These are phyloP conservation scores for Notechis scutatus DNA, from an alignment of 2,113 vertebrate genomes.

Conservation along the genomic window DNA sequence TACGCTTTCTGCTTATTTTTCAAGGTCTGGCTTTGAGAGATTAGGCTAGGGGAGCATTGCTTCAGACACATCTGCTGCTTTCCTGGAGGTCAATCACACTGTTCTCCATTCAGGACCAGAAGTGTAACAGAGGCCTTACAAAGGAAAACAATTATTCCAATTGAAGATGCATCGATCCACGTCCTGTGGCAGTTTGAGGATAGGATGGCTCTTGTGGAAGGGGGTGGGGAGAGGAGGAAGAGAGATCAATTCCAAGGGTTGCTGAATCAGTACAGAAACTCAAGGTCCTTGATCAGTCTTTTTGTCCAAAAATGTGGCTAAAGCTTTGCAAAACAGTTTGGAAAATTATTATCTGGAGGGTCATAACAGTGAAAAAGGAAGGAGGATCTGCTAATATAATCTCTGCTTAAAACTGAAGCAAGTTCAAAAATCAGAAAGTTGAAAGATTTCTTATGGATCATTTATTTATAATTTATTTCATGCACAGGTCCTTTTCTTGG, in stretches of 20 bases:
- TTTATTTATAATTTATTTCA: background rate
- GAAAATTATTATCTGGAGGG: background rate
- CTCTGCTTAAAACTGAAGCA: background rate
- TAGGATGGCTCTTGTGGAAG: constrained; percentile 57
- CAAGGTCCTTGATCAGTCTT: constrained; percentile 28
- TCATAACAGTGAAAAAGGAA: background rate
- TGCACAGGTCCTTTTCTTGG: background rate
- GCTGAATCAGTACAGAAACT: constrained; percentile 58
- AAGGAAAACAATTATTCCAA: constrained; percentile 74
- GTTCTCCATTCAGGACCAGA: constrained; percentile 62
- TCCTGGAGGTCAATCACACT: constrained; percentile 70
- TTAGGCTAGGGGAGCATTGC: constrained; percentile 65
- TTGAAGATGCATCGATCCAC: constrained; percentile 71
- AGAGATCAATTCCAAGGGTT: constrained; percentile 64
- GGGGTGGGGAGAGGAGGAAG: constrained; percentile 46
- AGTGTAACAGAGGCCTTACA: constrained; percentile 67
- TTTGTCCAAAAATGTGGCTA: constrained; percentile 21
- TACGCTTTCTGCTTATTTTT: constrained; percentile 56
- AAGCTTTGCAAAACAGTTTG: constrained; percentile 15
- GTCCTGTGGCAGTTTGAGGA: constrained; percentile 67
- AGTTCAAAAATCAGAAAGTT: background rate
- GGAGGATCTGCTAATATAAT: background rate
- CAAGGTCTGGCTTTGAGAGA: constrained; percentile 70
- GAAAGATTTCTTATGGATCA: background rate
- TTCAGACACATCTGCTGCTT: constrained; percentile 73